phyloP scores from a whole-genome alignment of 1,140 invertebrate species.

The Calliopsis andreniformis region DNA sequence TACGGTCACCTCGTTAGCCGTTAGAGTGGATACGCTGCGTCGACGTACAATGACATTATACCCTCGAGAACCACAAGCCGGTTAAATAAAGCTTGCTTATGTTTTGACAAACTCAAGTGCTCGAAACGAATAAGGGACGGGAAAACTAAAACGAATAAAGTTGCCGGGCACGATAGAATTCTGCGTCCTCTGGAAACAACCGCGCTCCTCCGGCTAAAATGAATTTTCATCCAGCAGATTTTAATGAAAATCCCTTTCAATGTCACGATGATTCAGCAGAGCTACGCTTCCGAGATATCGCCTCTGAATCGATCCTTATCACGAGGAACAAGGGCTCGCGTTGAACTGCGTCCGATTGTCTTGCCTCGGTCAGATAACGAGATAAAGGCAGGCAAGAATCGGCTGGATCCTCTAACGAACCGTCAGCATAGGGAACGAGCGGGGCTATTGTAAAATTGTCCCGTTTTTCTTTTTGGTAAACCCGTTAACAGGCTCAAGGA shows the following conservation, averaged over 20 bases:
- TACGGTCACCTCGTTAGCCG: conserved; percentile 43
- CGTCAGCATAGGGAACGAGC: not conserved
- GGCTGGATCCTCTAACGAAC: not conserved
- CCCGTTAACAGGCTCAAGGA: conserved; percentile 68
- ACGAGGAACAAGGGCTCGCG: too few species aligned
- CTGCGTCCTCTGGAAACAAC: not conserved
- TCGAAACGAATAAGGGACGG: conserved; percentile 20
- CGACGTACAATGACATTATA: conserved; percentile 45
- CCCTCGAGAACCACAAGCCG: conserved; percentile 25
- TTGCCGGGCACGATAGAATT: not conserved
- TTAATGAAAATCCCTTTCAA: not conserved
- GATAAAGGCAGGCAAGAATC: not conserved
- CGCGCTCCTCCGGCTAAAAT: not conserved
- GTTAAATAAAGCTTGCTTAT: conserved; percentile 49
- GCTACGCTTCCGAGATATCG: not conserved
- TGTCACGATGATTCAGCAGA: not conserved
- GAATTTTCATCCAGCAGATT: not conserved
- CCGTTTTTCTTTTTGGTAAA: conserved; percentile 52
- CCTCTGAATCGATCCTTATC: not conserved
- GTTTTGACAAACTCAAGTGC: conserved; percentile 41
- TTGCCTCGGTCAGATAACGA: not conserved
- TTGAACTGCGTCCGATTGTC: too few species aligned
- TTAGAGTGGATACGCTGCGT: conserved; percentile 33
- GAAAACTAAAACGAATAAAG: conserved; percentile 17
- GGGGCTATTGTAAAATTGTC: too few species aligned